phyloP scores from a whole-genome alignment of 2,797 vertebrate species.

The Serranus cabrilla region DNA sequence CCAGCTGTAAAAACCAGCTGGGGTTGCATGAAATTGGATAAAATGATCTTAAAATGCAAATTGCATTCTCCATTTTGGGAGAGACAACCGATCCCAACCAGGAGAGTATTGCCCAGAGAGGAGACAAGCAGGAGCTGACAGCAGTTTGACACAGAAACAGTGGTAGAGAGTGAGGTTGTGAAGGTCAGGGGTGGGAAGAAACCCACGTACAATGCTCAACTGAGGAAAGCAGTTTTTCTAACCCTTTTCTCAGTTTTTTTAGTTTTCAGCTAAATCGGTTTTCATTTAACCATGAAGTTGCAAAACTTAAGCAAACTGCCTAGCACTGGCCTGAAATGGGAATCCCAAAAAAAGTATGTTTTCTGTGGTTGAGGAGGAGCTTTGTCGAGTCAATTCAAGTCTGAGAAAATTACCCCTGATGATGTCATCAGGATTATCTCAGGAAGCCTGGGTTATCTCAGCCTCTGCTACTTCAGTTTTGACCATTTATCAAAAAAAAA shows the following conservation, averaged over 20 bases:
- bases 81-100: constrained; percentile 4
- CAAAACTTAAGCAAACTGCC: constrained; percentile 3
- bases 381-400: constrained; percentile 8
- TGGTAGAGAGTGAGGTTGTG: constrained; percentile 5
- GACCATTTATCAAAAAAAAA: no score
- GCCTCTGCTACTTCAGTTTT: neutral
- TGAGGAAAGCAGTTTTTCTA: neutral
- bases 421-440: constrained; percentile 1
- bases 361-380: neutral
- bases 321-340: neutral
- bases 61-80: constrained; percentile 10
- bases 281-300: constrained; percentile 22
- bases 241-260: neutral
- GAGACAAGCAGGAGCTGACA: constrained; percentile 3
- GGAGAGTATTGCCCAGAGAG: constrained; percentile 5
- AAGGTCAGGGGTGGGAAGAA: neutral
- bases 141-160: constrained; percentile 18
- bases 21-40: constrained; percentile 28
- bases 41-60: constrained; percentile 48
- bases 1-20: constrained; percentile 34
- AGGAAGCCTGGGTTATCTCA: neutral
- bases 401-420: neutral
- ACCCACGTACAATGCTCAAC: no score
- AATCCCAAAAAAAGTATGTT: neutral
- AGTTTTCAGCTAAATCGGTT: constrained; percentile 21